Percentiles rank a stretch among this genome's conserved stretches.
Evolutionary conservation across 2,113 vertebrate genomes (phyloP).

Genomic region (Dromaius novaehollandiae): DNA sequence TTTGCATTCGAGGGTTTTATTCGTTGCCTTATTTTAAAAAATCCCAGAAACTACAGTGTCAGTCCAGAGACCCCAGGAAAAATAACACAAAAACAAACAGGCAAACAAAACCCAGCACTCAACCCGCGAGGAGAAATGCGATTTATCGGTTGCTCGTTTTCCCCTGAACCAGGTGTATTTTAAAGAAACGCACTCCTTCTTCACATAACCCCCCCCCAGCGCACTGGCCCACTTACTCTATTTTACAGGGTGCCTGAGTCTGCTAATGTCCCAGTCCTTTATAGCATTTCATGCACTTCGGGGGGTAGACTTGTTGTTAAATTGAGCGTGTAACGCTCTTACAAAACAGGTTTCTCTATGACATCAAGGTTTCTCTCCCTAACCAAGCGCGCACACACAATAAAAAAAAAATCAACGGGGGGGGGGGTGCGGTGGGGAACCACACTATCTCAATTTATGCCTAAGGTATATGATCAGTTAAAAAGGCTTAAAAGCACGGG

Average conservation of each 20-base stretch:
- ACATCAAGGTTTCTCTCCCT: slow-evolving; percentile 79
- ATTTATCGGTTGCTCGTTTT: slow-evolving; percentile 5
- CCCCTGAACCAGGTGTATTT: slow-evolving; percentile 62
- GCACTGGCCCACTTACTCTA: slow-evolving; percentile 68
- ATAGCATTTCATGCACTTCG: slow-evolving; percentile 83
- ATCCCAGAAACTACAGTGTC: background rate
- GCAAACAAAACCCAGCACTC: background rate
- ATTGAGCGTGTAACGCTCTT: slow-evolving; percentile 85
- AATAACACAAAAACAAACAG: background rate
- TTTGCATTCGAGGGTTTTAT: slow-evolving; percentile 40
- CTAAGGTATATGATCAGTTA: slow-evolving; percentile 97
- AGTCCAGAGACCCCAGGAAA: slow-evolving; percentile 10
- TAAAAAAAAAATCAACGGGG: background rate
- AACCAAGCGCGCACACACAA: slow-evolving; percentile 49
- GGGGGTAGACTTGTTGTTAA: slow-evolving; percentile 82
- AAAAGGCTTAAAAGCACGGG: slow-evolving; percentile 98
- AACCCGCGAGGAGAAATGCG: slow-evolving; percentile 43
- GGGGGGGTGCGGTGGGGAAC: slow-evolving; percentile 64
- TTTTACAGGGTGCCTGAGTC: slow-evolving; percentile 77
- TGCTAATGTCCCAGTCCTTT: slow-evolving; percentile 78
- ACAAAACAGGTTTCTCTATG: slow-evolving; percentile 80
- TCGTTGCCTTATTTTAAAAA: background rate
- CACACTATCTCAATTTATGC: slow-evolving; percentile 93
- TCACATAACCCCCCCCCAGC: slow-evolving; percentile 24
- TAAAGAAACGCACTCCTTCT: slow-evolving; percentile 54